These are phyloP conservation scores for Dermatemys mawii DNA, from an alignment of 2,113 vertebrate species.

Conservation along the genomic window DNA sequence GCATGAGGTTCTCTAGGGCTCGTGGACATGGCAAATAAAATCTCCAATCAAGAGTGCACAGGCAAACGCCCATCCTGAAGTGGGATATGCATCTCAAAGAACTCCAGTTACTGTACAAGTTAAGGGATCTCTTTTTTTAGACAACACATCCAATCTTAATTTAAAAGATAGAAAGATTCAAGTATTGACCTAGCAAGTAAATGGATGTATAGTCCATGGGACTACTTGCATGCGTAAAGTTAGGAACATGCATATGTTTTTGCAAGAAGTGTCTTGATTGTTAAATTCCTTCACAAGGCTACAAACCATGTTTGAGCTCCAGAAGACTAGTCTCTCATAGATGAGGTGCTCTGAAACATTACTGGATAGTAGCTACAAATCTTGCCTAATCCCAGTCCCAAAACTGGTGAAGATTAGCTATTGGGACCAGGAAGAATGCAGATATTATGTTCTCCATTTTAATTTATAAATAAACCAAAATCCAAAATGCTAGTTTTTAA, in stretches of 20 bases:
- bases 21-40: too few relatives aligned
- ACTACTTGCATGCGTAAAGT: constrained; percentile 28
- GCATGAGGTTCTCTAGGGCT: too few relatives aligned
- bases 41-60: too few relatives aligned
- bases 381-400: background rate
- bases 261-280: background rate
- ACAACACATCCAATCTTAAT: background rate
- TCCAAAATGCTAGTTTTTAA: background rate
- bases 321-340: too few relatives aligned
- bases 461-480: background rate
- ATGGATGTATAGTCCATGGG: background rate
- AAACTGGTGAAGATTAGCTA: background rate
- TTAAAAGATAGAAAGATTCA: background rate
- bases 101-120: background rate
- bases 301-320: too few relatives aligned
- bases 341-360: background rate
- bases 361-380: constrained; percentile 34
- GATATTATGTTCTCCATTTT: background rate
- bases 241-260: background rate
- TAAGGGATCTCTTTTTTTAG: background rate
- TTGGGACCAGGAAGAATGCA: constrained; percentile 13
- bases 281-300: too few relatives aligned
- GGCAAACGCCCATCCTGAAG: too few relatives aligned
- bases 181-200: background rate
- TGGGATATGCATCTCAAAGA: background rate